phyloP scores from a whole-genome alignment of 2,113 vertebrate species.

The Piprites chloris region DNA sequence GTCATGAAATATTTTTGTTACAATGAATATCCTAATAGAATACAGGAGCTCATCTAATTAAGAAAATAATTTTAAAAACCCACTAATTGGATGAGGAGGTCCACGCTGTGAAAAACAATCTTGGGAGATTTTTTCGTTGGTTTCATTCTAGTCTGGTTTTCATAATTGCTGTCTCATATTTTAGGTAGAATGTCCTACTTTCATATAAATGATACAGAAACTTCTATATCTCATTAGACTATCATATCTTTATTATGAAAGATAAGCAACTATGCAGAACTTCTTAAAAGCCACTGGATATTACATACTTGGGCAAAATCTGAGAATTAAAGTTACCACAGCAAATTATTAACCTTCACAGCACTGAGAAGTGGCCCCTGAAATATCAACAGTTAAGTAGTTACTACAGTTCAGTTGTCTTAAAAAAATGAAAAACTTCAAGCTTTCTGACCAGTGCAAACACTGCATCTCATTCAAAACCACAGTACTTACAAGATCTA shows the following conservation, averaged over 20 bases:
- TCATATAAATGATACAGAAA: not conserved
- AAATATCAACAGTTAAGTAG: not conserved
- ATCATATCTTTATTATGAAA: not conserved
- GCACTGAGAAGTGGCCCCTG: not conserved
- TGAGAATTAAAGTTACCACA: not conserved
- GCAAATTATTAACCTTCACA: not conserved
- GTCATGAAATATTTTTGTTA: not conserved
- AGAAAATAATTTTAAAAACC: not conserved
- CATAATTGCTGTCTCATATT: not conserved
- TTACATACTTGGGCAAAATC: not conserved
- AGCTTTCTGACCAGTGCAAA: not conserved
- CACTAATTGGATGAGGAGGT: not conserved
- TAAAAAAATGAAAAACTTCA: not conserved
- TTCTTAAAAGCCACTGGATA: not conserved
- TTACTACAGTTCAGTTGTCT: not conserved
- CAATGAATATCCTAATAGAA: not conserved
- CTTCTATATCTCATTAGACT: not conserved
- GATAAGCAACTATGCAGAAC: not conserved
- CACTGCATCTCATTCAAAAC: not conserved
- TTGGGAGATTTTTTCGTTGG: not conserved
- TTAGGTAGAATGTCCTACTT: not conserved
- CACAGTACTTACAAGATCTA: not conserved
- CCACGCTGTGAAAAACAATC: not conserved
- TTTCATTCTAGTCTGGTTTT: not conserved
- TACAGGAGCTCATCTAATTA: not conserved